Evolutionary conservation across 1,140 invertebrate species (phyloP).

Genomic region (Ceratina australensis): DNA sequence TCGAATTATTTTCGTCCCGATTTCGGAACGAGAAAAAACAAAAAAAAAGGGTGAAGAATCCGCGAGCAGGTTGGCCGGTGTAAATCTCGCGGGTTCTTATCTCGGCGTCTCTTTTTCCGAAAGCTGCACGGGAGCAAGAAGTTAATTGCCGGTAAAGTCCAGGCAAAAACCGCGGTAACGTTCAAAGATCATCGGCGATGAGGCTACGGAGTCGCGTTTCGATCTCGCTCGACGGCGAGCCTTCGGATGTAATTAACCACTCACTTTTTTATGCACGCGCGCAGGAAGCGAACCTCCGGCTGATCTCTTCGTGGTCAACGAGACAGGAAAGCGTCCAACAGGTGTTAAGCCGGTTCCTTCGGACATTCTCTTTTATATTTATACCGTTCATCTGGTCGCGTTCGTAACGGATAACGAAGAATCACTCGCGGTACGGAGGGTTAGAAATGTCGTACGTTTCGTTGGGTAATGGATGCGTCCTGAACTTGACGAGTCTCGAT

Average conservation of each 20-base stretch:
- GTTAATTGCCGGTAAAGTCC: not conserved
- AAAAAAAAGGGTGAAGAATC: no score
- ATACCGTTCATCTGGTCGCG: conserved; percentile 25
- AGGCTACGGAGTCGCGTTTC: not conserved
- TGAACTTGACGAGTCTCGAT: no score
- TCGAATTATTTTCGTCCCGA: no score
- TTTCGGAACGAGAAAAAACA: no score
- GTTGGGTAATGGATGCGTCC: no score
- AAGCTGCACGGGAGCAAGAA: conserved; percentile 1
- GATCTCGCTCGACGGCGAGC: not conserved
- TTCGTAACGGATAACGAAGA: no score
- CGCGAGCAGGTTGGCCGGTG: no score
- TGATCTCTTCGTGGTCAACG: conserved; percentile 26
- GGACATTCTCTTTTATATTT: conserved; percentile 47
- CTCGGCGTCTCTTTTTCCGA: no score
- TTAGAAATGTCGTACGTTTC: no score
- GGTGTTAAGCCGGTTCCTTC: conserved; percentile 35
- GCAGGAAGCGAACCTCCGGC: conserved; percentile 19
- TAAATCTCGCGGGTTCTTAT: no score
- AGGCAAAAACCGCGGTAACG: not conserved
- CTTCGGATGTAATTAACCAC: not conserved
- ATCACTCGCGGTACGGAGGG: no score
- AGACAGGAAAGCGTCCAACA: conserved; percentile 39
- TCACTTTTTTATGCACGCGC: not conserved
- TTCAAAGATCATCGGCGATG: not conserved